Conservation (phyloP, 2,797 vertebrate genomes). For the Chelon labrosus region DNA sequence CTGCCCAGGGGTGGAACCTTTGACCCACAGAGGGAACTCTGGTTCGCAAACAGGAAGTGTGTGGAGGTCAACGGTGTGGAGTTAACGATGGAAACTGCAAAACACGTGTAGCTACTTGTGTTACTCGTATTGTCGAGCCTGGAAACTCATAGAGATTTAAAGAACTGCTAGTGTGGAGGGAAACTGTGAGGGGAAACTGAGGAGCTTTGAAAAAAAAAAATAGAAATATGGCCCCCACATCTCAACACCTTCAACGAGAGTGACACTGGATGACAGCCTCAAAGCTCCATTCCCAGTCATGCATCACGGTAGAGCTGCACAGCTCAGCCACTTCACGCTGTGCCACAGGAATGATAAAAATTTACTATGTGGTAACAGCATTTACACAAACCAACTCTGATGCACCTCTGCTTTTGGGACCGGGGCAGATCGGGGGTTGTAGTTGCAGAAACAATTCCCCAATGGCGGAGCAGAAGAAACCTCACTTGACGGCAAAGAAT, state of each 20-base stretch:
- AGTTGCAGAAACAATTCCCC: too few species aligned
- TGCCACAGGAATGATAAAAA: constrained; percentile 49
- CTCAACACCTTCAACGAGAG: background rate
- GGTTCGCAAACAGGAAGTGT: constrained; percentile 56
- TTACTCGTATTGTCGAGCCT: background rate
- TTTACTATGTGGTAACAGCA: constrained; percentile 51
- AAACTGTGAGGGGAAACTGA: background rate
- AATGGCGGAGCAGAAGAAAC: background rate
- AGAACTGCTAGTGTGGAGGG: background rate
- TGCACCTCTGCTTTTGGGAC: constrained; percentile 19
- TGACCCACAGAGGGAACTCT: constrained; percentile 28
- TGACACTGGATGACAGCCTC: constrained; percentile 57
- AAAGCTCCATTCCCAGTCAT: constrained; percentile 11
- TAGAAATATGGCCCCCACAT: background rate
- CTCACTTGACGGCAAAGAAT: background rate
- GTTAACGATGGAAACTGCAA: constrained; percentile 14
- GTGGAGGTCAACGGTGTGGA: constrained; percentile 15
- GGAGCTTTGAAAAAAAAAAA: background rate
- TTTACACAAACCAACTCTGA: constrained; percentile 39
- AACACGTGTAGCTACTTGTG: constrained; percentile 15
- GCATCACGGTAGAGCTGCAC: constrained; percentile 17
- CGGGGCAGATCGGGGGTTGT: background rate
- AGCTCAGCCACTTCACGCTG: constrained; percentile 15
- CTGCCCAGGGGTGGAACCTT: constrained; percentile 49
- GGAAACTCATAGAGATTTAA: too few species aligned